Evolutionary conservation across 1,140 invertebrate species (phyloP), one percentile per base, ranked within the genome.

Genomic region (Paramacrobiotus metropolitanus): DNA sequence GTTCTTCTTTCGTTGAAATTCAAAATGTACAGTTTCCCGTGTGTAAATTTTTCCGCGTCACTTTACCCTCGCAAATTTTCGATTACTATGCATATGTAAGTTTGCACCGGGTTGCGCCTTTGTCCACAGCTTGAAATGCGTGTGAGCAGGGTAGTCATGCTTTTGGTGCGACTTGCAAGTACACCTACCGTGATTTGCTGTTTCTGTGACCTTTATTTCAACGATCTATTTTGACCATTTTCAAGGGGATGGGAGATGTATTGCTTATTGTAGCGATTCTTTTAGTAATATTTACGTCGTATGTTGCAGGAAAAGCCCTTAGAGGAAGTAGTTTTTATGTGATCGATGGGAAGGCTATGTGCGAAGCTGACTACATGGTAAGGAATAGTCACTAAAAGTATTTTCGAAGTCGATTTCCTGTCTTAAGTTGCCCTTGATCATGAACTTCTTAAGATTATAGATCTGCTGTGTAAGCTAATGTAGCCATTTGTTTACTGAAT

Each of bases 281-380:
- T 40, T n/a, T n/a, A 40, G 9, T 9, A 15, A 9, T 40, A 40
- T 40, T 40, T 40, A 9, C n/a, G 34, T 40, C 34, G 34, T 40
- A n/a, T 40, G 24, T 55, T 68, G 30, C 61, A 74, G 72, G 83
- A 65, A 80, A 82, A 20, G 85, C 86, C 72, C 74, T 97, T n/a
- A 81, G 84, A 73, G 91, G 90, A 21, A 90, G 91, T 72, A 86
- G 90, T 24, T 96, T 96, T 71, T 96, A 93, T 77, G 83, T 86
- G 1, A 78, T 93, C 24, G 90, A 95, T 69, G 86, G 83, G 1
- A 86, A 92, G 66, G 89, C 90, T 0, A 90, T 87, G 67, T 96
- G 93, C 76, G 87, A 96, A 76, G 79, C 82, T 65, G 90, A 94
- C 75, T 95, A 95, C 73, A 78, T 92, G 71, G 82, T 83, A 72